Percentiles rank a stretch among this genome's conserved stretches.
These are phyloP conservation scores for Paraescarpia echinospica DNA, from an alignment of 1,140 invertebrate species.

Conservation along the genomic window DNA sequence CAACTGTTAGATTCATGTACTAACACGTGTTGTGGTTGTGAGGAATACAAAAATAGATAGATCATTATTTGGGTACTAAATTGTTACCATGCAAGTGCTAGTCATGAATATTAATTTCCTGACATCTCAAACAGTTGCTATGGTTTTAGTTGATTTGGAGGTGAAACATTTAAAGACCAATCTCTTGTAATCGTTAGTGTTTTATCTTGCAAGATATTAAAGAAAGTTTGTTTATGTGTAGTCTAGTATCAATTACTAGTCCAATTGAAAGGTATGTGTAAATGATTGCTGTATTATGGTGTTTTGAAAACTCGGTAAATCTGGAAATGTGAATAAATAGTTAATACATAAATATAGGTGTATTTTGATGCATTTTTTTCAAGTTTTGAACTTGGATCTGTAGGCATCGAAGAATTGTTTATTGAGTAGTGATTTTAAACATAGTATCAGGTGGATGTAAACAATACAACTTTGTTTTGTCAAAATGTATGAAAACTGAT, in stretches of 20 bases:
- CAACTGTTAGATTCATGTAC: not conserved
- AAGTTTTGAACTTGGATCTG: not conserved
- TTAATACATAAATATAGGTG: not conserved
- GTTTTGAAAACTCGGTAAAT: not conserved
- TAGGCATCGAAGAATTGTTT: not conserved
- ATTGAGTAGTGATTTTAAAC: not conserved
- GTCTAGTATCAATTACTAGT: not conserved
- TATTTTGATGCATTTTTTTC: not conserved
- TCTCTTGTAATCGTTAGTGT: not conserved
- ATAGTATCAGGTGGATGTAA: not conserved
- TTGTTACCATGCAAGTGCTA: not conserved
- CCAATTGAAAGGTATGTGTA: not conserved
- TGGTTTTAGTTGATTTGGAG: not conserved
- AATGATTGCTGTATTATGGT: not conserved
- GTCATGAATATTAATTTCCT: not conserved
- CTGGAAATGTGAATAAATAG: not conserved
- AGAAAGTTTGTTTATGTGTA: constrained; percentile 6
- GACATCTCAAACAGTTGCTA: not conserved
- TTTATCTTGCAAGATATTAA: not conserved
- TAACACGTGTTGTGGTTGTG: not conserved
- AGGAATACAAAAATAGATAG: not conserved
- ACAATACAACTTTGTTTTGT: not conserved
- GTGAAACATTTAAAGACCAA: not conserved
- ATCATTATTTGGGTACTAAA: not conserved
- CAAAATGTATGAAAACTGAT: not conserved